A percentile compares a stretch with the other conserved stretches of the same genome.
phyloP scores from a whole-genome alignment of 2,888 invertebrate species.

The Hedychridium roseum region DNA sequence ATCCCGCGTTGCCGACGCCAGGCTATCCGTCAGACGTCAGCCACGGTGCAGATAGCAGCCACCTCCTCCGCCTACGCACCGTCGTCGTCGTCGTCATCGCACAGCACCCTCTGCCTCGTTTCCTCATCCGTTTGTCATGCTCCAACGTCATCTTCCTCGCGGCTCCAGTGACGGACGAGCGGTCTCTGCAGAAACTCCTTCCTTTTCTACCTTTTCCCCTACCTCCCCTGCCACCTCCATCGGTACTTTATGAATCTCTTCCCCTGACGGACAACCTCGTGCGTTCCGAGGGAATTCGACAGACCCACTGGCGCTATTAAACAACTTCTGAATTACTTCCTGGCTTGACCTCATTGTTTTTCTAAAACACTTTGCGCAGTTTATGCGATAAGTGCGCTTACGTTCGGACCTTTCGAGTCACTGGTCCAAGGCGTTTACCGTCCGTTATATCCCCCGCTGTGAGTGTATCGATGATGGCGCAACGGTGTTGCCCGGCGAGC shows the following conservation, averaged over 20 bases:
- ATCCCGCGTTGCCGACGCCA: slow-evolving; percentile 57
- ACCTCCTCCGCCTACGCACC: slow-evolving; percentile 32
- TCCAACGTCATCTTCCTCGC: slow-evolving; percentile 23
- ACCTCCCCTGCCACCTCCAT: neutral
- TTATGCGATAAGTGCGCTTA: too few species aligned
- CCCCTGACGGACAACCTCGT: slow-evolving; percentile 1
- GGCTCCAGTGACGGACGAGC: slow-evolving; percentile 18
- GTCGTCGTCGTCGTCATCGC: slow-evolving; percentile 12
- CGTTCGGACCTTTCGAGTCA: too few species aligned
- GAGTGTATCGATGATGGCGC: too few species aligned
- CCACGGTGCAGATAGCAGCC: slow-evolving; percentile 53
- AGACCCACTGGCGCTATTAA: too few species aligned
- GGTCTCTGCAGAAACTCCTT: neutral
- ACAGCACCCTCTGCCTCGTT: slow-evolving; percentile 4
- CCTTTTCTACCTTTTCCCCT: neutral
- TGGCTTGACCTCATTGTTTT: too few species aligned
- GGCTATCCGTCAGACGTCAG: slow-evolving; percentile 62
- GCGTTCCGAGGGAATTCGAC: too few species aligned
- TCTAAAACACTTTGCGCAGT: too few species aligned
- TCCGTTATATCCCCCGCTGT: too few species aligned
- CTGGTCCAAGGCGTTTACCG: too few species aligned
- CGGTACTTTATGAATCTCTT: neutral
- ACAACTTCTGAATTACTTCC: too few species aligned
- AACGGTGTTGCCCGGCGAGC: too few species aligned
- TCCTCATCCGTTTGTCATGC: neutral